Evolutionary conservation across 2,888 invertebrate species (phyloP).

Genomic region (Mycogona germanica): DNA sequence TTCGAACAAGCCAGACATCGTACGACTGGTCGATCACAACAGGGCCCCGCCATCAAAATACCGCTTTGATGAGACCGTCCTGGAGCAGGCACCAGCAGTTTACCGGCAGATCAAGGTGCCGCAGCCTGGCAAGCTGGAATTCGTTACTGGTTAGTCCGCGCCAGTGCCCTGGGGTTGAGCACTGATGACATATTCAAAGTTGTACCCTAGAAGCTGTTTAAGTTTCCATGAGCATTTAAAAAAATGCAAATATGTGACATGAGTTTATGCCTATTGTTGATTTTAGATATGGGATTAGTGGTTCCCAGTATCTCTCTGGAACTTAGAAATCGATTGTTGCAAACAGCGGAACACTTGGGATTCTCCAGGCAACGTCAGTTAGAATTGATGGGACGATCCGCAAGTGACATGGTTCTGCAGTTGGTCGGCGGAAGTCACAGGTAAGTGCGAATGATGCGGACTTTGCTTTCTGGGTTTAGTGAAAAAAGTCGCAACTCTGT

Average conservation of each 20-base stretch:
- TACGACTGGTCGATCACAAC: constrained; percentile 40
- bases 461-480: too few relatives aligned
- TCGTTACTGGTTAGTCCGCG: constrained; percentile 50
- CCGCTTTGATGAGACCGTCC: constrained; percentile 76
- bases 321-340: constrained; percentile 54
- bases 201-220: background rate
- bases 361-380: constrained; percentile 51
- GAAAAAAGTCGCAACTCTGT: too few relatives aligned
- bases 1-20: constrained; percentile 48
- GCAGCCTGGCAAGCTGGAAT: constrained; percentile 46
- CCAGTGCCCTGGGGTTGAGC: too few relatives aligned
- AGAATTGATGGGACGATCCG: constrained; percentile 69
- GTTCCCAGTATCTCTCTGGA: constrained; percentile 60
- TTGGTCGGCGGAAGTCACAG: constrained; percentile 68
- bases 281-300: constrained; percentile 64
- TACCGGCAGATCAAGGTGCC: constrained; percentile 59
- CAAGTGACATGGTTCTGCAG: constrained; percentile 69
- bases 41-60: constrained; percentile 40
- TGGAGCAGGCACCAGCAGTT: constrained; percentile 49
- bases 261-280: background rate
- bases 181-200: background rate
- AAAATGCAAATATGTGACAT: background rate
- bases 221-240: constrained; percentile 10
- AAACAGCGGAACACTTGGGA: constrained; percentile 52
- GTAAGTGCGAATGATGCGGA: too few relatives aligned